These are phyloP conservation scores for Pristionchus japonicus DNA, from an alignment of 2,888 invertebrate genomes.

Conservation along the genomic window DNA sequence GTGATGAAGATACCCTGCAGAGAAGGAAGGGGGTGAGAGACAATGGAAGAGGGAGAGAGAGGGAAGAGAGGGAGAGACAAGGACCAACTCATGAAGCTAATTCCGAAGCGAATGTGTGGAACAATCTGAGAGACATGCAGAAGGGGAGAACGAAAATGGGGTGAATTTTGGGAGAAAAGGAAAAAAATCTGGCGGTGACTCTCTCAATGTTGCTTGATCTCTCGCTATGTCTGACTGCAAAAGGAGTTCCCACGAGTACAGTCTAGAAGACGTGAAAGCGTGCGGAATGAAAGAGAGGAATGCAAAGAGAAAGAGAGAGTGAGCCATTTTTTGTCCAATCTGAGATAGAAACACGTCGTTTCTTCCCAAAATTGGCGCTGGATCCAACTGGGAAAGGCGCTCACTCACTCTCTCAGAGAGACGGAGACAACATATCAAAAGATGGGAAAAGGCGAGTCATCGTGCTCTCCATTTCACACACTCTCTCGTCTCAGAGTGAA, in stretches of 20 bases:
- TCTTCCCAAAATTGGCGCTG: neutral
- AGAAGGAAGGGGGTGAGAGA: neutral
- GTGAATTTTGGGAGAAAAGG: no score
- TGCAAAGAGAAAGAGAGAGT: no score
- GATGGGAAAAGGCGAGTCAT: slow-evolving; percentile 13
- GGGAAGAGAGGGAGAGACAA: neutral
- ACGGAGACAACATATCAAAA: slow-evolving; percentile 31
- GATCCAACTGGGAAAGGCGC: neutral
- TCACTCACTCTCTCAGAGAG: neutral
- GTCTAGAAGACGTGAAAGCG: neutral
- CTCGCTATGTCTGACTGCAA: no score
- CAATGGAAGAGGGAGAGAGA: neutral
- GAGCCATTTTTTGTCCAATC: no score
- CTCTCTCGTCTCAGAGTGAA: neutral
- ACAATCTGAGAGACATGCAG: neutral
- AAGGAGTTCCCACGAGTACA: no score
- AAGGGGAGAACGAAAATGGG: neutral
- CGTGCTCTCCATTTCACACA: neutral
- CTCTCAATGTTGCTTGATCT: no score
- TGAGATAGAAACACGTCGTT: neutral
- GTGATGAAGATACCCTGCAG: slow-evolving; percentile 16
- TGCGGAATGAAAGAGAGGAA: neutral
- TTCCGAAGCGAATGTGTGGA: slow-evolving; percentile 18
- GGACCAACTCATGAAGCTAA: slow-evolving; percentile 13
- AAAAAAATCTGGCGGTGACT: no score